Evolutionary conservation across 2,888 invertebrate species (phyloP).

Genomic region (Labia minor): DNA sequence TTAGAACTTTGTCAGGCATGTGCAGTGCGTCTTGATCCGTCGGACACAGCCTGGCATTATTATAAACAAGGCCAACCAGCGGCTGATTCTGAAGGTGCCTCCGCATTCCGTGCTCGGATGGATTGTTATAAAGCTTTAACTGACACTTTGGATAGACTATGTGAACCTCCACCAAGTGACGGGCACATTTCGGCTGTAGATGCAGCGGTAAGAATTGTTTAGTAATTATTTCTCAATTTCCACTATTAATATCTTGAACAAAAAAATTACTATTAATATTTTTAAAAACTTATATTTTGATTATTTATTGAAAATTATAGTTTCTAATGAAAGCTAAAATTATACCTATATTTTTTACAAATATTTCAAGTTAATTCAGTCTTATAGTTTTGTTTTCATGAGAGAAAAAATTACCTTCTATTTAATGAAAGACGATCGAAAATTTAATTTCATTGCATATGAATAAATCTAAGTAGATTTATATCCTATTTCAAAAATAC

Average conservation of each 20-base stretch:
- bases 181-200: neutral
- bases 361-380: too few species aligned
- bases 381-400: too few species aligned
- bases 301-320: too few species aligned
- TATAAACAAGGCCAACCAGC: conserved; percentile 72
- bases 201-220: neutral
- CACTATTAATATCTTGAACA: neutral
- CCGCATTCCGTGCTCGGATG: conserved; percentile 41
- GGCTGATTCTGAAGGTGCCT: conserved; percentile 66
- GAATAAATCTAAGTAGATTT: too few species aligned
- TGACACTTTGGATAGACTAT: conserved; percentile 59
- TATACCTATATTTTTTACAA: too few species aligned
- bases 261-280: too few species aligned
- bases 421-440: too few species aligned
- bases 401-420: too few species aligned
- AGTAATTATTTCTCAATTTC: neutral
- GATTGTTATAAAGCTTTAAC: conserved; percentile 83
- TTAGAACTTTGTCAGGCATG: conserved; percentile 78
- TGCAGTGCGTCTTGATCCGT: conserved; percentile 79
- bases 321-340: too few species aligned
- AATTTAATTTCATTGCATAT: too few species aligned
- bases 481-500: too few species aligned
- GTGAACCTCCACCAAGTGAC: conserved; percentile 36
- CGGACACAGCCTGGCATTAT: conserved; percentile 75
- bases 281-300: too few species aligned